Percentiles rank a stretch among this genome's conserved stretches.
phyloP scores from a whole-genome alignment of 2,797 vertebrate genomes.

The Diglossa cyanea region DNA sequence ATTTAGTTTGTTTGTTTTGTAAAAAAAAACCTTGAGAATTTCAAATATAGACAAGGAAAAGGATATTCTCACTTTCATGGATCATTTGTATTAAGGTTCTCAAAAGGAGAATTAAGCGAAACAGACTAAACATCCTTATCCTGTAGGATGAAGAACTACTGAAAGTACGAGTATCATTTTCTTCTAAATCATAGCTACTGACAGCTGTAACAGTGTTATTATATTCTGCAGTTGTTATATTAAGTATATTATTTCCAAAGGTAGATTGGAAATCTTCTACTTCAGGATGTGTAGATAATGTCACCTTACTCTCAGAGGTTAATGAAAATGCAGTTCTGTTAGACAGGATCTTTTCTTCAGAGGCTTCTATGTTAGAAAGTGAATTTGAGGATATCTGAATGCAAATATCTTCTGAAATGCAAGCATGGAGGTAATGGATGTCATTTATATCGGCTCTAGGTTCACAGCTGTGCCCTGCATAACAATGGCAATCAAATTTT shows the following conservation, averaged over 20 bases:
- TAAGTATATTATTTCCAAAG: background rate
- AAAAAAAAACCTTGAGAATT: background rate
- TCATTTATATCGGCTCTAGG: background rate
- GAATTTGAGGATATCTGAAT: conserved; percentile 44
- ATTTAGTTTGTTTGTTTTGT: background rate
- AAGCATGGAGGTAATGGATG: conserved; percentile 36
- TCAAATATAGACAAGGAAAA: background rate
- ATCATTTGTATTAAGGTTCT: background rate
- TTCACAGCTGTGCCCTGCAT: conserved; percentile 70
- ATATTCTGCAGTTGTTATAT: background rate
- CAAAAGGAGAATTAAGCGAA: background rate
- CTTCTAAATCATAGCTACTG: background rate
- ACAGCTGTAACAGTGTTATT: background rate
- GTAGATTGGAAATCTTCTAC: background rate
- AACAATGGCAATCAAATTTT: conserved; percentile 81
- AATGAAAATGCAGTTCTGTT: background rate
- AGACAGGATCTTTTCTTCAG: background rate
- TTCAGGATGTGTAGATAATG: conserved; percentile 5
- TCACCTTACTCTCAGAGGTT: conserved; percentile 4
- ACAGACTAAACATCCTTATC: background rate
- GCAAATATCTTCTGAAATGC: conserved; percentile 62
- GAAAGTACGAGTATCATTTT: conserved; percentile 1
- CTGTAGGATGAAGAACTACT: background rate
- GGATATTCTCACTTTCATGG: background rate
- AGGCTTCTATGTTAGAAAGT: background rate